phyloP scores from a whole-genome alignment of 2,888 invertebrate genomes.

The Neria commutata region DNA sequence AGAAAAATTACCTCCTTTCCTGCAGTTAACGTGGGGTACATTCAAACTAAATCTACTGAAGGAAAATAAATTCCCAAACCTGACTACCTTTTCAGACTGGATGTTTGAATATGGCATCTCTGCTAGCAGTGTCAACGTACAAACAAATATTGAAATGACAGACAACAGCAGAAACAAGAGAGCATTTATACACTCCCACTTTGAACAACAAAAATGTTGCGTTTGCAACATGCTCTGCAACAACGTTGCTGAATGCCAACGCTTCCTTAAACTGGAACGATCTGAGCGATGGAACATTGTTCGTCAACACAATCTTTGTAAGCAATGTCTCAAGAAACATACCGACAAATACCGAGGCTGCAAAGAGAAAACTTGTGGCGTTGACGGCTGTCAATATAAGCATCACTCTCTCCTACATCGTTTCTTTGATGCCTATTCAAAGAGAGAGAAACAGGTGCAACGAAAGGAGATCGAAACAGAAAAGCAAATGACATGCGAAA shows the following conservation, averaged over 20 bases:
- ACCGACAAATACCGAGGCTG: no score
- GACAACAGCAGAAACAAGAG: conserved; percentile 5
- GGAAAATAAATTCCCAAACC: conserved; percentile 5
- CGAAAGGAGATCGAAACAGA: no score
- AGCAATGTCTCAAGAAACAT: no score
- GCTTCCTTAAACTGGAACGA: background rate
- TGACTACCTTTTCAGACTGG: conserved; percentile 5
- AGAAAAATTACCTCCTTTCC: conserved; percentile 21
- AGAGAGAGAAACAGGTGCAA: no score
- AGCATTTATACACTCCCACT: background rate
- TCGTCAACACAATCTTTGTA: no score
- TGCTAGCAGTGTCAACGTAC: conserved; percentile 5
- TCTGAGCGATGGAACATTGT: background rate
- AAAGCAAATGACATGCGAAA: no score
- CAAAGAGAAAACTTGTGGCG: no score
- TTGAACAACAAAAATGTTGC: background rate
- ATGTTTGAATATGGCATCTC: conserved; percentile 4
- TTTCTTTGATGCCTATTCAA: no score
- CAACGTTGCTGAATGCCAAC: background rate
- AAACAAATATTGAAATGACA: background rate
- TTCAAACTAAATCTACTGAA: conserved; percentile 4
- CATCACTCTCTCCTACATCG: no score
- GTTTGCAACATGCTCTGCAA: conserved; percentile 2
- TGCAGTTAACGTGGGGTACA: conserved; percentile 1
- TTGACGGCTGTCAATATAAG: no score